Base-by-base conservation (phyloP, 2,888 invertebrate species). In the Erynnis tages region DNA sequence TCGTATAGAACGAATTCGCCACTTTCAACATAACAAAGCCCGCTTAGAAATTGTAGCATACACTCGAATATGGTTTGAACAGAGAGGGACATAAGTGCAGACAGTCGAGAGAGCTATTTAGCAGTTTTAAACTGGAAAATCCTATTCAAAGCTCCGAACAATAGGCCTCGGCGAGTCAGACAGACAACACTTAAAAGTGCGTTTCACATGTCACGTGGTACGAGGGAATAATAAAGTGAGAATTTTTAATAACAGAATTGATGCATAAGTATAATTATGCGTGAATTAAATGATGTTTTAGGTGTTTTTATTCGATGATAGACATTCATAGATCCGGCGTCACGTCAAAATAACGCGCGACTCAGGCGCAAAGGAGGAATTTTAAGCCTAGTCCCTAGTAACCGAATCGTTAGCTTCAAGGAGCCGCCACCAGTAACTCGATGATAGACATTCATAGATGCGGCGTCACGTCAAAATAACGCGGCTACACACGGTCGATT, bases 311-410 rank as follows among this genome's bases (percentile, higher is more conserved):
- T 0, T 17, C 13, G 16, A 32, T 7, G 14, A 16, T 34, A 17
- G 34, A 35, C 35, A 35, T 35, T 35, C 19, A 35, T 30, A 44
- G 13, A 44, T 19, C 43, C 16, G 2, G 35, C 32, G 45, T 53
- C 32, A 45, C 37, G 75, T 68, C 62, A 75, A 72, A 79, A 77
- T 73, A 61, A 67, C 61, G 62, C 53, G 57, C 46, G 86, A 63
- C 65, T 61, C 53, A 43, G 55, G 61, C 69, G 70, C 73, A 66
- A 79, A 71, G 73, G 81, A 72, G 82, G 80, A 55, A n/a, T n/a
- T n/a, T n/a, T n/a, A n/a, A n/a, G n/a, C n/a, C n/a, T n/a, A n/a
- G n/a, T n/a, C n/a, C n/a, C 10, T 13, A 13, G 13, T 3, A 30
- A 30, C 2, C 13, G 11, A 14, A 16, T 16, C 14, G 16, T 16